Conservation (phyloP, 2,888 invertebrate species). For the Hofmannophila pseudospretella region DNA sequence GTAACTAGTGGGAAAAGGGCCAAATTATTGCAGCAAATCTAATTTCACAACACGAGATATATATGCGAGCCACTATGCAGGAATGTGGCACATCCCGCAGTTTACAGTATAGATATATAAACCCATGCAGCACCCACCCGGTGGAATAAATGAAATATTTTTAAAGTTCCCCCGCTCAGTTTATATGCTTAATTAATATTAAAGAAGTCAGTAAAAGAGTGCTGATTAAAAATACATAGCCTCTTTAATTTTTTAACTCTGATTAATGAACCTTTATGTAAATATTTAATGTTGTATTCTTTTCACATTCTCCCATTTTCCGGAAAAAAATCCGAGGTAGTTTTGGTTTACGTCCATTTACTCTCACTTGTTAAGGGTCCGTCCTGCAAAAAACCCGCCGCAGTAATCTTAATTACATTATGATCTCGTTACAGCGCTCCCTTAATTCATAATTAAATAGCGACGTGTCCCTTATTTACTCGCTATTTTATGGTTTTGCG, state of each 20-base stretch:
- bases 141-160: too few relatives aligned
- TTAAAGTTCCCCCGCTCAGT: too few relatives aligned
- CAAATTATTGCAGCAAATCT: too few relatives aligned
- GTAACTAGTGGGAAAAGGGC: too few relatives aligned
- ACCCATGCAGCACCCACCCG: too few relatives aligned
- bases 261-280: not conserved
- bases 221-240: not conserved
- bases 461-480: constrained; percentile 72
- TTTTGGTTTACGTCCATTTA: constrained; percentile 51
- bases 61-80: too few relatives aligned
- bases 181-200: too few relatives aligned
- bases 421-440: constrained; percentile 72
- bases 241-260: not conserved
- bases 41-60: too few relatives aligned
- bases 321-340: constrained; percentile 24
- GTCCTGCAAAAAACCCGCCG: constrained; percentile 58
- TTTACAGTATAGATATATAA: too few relatives aligned
- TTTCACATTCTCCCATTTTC: constrained; percentile 1
- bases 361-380: constrained; percentile 46
- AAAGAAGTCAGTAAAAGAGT: too few relatives aligned
- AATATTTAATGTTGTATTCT: constrained; percentile 1
- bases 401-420: constrained; percentile 77
- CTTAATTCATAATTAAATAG: constrained; percentile 77
- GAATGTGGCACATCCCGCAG: too few relatives aligned
- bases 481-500: constrained; percentile 67